phyloP scores from a whole-genome alignment of 2,113 vertebrate genomes.

The Trochalopteron elliotii region DNA sequence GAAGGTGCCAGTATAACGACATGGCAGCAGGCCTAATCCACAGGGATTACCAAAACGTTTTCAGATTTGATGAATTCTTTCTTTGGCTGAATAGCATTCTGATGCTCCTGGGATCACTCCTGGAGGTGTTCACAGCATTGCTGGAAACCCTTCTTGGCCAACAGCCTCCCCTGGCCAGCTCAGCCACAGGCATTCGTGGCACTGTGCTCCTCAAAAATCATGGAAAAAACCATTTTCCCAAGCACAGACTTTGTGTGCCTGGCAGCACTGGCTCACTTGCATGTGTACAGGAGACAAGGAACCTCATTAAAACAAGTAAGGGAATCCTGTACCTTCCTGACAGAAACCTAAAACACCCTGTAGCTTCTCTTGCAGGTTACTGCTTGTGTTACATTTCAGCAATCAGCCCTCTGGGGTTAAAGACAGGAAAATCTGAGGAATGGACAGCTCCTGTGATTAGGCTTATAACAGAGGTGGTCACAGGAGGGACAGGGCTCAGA shows the following conservation, averaged over 20 bases:
- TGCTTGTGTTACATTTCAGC: background rate
- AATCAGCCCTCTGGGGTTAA: background rate
- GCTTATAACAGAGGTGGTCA: background rate
- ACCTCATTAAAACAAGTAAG: background rate
- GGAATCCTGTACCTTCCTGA: background rate
- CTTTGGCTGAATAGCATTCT: background rate
- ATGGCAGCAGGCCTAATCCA: background rate
- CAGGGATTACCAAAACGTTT: background rate
- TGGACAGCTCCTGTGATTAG: background rate
- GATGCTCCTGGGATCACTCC: background rate
- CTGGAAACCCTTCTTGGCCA: background rate
- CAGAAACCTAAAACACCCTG: background rate
- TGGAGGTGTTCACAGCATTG: background rate
- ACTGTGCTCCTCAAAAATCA: background rate
- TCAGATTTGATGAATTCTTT: background rate
- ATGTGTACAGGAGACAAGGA: background rate
- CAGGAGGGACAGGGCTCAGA: background rate
- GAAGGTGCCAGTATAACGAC: background rate
- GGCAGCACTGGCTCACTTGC: background rate
- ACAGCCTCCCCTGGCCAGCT: background rate
- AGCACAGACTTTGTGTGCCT: background rate
- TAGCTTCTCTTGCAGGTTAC: background rate
- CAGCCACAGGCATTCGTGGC: rapidly evolving
- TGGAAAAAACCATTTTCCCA: rapidly evolving
- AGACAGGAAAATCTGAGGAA: background rate